Conservation (phyloP, 2,113 vertebrate genomes). For the Suncus etruscus region DNA sequence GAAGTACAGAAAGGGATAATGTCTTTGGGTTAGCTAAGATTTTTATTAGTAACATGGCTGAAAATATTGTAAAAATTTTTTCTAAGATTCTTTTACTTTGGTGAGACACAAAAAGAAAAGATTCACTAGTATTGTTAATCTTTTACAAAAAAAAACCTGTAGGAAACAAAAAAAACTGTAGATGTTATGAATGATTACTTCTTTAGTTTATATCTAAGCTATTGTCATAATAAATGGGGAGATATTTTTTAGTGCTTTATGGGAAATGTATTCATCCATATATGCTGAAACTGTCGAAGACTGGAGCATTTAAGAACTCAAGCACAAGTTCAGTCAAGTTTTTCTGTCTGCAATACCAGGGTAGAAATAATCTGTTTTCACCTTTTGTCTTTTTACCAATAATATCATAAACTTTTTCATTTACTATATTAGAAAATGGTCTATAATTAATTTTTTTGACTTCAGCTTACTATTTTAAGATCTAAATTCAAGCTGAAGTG, state of each 20-base stretch:
- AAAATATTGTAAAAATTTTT: background rate
- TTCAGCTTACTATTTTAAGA: constrained; percentile 45
- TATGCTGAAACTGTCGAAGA: background rate
- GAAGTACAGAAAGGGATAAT: background rate
- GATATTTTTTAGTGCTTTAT: background rate
- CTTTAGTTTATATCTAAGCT: constrained; percentile 22
- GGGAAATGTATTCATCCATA: background rate
- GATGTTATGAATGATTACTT: constrained; percentile 1
- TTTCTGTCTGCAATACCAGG: background rate
- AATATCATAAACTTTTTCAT: constrained; percentile 29
- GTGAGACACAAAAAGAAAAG: background rate
- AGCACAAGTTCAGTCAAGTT: background rate
- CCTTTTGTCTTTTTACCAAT: constrained; percentile 16
- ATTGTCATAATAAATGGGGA: background rate
- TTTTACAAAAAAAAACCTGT: background rate
- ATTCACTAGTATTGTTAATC: background rate
- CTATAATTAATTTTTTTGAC: background rate
- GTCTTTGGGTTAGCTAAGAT: constrained; percentile 10
- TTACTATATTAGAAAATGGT: constrained; percentile 32
- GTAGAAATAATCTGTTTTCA: constrained; percentile 36
- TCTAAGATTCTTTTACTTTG: background rate
- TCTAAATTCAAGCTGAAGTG: constrained; percentile 4
- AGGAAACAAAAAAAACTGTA: constrained; percentile 12
- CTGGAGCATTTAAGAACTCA: background rate
- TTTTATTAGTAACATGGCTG: constrained; percentile 10